phyloP scores from a whole-genome alignment of 2,797 vertebrate species.

The Pseudotriccus pelzelni region DNA sequence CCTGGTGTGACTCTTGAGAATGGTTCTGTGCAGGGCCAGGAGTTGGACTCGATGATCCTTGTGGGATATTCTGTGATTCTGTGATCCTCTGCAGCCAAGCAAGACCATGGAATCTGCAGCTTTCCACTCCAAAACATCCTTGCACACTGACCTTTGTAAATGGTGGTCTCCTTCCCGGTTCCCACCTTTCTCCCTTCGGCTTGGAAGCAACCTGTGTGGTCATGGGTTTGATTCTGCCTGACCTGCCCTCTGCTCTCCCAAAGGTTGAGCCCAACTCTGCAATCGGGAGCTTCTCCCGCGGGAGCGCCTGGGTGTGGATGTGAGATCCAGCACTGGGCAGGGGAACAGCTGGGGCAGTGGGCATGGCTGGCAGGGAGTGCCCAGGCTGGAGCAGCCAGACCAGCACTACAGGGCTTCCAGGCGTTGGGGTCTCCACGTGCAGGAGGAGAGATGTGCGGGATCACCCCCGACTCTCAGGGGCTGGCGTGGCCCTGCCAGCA shows the following conservation, averaged over 20 bases:
- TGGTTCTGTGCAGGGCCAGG: neutral
- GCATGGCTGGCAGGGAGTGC: accelerated
- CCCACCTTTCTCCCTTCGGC: accelerated
- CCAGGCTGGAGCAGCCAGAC: accelerated
- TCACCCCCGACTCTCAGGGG: neutral
- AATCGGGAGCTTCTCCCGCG: accelerated
- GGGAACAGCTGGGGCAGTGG: accelerated
- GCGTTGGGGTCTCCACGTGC: accelerated
- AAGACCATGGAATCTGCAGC: neutral
- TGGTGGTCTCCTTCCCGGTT: too few relatives aligned
- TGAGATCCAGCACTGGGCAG: accelerated
- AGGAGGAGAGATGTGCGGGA: accelerated
- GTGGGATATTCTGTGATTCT: neutral
- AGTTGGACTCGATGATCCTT: neutral
- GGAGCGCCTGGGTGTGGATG: accelerated
- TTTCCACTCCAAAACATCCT: neutral
- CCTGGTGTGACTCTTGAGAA: neutral
- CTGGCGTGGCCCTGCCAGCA: neutral
- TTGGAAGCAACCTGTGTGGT: neutral
- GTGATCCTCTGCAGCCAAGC: neutral
- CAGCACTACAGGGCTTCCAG: accelerated
- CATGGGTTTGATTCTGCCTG: neutral
- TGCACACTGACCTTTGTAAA: neutral
- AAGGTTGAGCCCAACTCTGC: accelerated
- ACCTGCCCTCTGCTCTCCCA: neutral